Percentiles rank a stretch among this genome's conserved stretches.
Evolutionary conservation across 2,888 invertebrate species (phyloP).

Genomic region (Euplagia quadripunctaria): DNA sequence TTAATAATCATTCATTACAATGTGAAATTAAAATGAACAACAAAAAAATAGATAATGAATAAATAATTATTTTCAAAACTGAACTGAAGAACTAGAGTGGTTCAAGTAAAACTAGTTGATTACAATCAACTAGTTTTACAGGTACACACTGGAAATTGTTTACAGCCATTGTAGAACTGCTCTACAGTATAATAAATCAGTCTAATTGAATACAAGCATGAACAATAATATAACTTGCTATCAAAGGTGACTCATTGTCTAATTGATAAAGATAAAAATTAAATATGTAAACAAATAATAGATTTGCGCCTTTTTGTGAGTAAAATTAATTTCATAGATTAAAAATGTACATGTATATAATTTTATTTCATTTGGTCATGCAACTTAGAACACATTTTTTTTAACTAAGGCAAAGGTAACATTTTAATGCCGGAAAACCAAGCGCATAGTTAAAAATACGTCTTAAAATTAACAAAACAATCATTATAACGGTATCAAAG

Average conservation of each 20-base stretch:
- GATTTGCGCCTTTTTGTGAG: conserved; percentile 15
- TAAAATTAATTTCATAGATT: neutral
- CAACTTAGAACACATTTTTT: neutral
- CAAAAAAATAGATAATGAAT: no score
- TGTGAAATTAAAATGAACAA: no score
- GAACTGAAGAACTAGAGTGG: neutral
- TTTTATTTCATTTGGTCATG: neutral
- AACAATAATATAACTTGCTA: conserved; percentile 10
- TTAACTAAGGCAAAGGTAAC: conserved; percentile 20
- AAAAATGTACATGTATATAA: neutral
- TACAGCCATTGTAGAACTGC: neutral
- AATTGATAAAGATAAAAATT: conserved; percentile 6
- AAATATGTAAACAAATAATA: conserved; percentile 14
- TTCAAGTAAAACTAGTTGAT: neutral
- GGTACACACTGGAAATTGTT: neutral
- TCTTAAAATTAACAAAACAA: conserved; percentile 54
- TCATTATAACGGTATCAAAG: conserved; percentile 65
- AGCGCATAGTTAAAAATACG: conserved; percentile 35
- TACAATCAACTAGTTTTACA: no score
- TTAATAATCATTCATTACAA: no score
- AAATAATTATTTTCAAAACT: no score
- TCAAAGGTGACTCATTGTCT: conserved; percentile 6
- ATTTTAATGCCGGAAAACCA: conserved; percentile 23
- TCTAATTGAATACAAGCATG: neutral
- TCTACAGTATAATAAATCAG: neutral